Conservation (phyloP, 2,797 vertebrate genomes). For the Eulemur albifrons region DNA sequence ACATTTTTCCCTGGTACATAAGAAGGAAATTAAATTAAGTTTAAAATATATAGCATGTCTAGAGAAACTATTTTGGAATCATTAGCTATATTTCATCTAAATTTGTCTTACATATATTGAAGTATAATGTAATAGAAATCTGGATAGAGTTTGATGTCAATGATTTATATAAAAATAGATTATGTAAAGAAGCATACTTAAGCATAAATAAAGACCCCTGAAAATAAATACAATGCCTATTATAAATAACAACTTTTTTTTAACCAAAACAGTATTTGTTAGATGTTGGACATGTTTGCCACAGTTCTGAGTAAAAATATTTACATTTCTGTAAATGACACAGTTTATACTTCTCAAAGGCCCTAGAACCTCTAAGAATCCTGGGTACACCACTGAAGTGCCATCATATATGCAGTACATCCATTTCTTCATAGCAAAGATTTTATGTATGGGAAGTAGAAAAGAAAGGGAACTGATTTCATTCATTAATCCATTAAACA, state of each 20-base stretch:
- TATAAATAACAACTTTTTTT: neutral
- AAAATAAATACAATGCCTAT: slow-evolving; percentile 25
- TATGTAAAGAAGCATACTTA: neutral
- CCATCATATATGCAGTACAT: neutral
- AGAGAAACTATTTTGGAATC: slow-evolving; percentile 58
- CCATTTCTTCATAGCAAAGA: neutral
- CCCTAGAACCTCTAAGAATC: neutral
- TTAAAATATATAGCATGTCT: slow-evolving; percentile 50
- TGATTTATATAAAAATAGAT: slow-evolving; percentile 29
- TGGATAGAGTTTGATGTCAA: slow-evolving; percentile 23
- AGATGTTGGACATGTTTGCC: neutral
- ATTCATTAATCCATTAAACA: neutral
- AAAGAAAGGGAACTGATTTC: slow-evolving; percentile 21
- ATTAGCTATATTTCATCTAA: slow-evolving; percentile 58
- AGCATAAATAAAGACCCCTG: neutral
- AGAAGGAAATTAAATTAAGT: slow-evolving; percentile 62
- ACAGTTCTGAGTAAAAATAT: neutral
- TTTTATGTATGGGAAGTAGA: neutral
- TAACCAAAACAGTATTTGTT: neutral
- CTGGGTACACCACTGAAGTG: neutral
- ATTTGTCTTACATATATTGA: slow-evolving; percentile 25
- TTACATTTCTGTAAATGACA: slow-evolving; percentile 10
- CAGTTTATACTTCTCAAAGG: neutral
- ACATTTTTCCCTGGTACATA: slow-evolving; percentile 35
- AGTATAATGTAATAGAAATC: slow-evolving; percentile 49